These are phyloP conservation scores for Hymenochirus boettgeri DNA, from an alignment of 2,113 vertebrate species.

Conservation along the genomic window DNA sequence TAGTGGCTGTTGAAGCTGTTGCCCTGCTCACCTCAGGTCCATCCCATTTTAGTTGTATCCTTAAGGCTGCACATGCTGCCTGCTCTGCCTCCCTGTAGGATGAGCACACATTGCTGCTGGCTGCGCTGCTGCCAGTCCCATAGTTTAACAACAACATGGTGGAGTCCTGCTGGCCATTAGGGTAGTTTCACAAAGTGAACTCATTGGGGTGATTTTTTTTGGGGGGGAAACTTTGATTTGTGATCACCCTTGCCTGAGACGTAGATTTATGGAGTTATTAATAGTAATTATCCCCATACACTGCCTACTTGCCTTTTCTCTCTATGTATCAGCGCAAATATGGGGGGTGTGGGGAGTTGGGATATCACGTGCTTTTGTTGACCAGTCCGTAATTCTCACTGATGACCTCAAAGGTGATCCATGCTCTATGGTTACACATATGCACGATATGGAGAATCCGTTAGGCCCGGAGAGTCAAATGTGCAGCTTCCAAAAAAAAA, in stretches of 20 bases:
- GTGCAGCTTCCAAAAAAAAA: slow-evolving; percentile 78
- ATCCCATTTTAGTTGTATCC: slow-evolving; percentile 83
- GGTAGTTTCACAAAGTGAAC: slow-evolving; percentile 99
- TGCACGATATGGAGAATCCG: slow-evolving; percentile 98
- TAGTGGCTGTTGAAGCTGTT: slow-evolving; percentile 78
- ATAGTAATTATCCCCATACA: slow-evolving; percentile 99
- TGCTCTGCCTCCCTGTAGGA: slow-evolving; percentile 89
- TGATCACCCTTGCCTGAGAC: slow-evolving; percentile 96
- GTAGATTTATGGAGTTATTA: slow-evolving; percentile 99
- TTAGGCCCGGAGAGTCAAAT: slow-evolving; percentile 92
- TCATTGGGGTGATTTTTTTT: slow-evolving; percentile 94
- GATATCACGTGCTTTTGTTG: slow-evolving; percentile 99
- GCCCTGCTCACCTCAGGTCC: slow-evolving; percentile 74
- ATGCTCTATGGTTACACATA: slow-evolving; percentile 99
- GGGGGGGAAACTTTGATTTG: slow-evolving; percentile 90
- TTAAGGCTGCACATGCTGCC: slow-evolving; percentile 98
- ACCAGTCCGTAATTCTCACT: slow-evolving; percentile 99
- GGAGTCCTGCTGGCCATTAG: slow-evolving; percentile 99
- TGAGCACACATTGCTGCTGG: slow-evolving; percentile 92
- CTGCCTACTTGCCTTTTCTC: slow-evolving; percentile 99
- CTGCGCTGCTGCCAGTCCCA: slow-evolving; percentile 88
- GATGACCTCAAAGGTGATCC: slow-evolving; percentile 99
- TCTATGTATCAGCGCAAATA: slow-evolving; percentile 97
- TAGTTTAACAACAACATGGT: slow-evolving; percentile 99
- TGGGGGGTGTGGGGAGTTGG: slow-evolving; percentile 87